These are phyloP conservation scores for Acanthurus tractus DNA, from an alignment of 2,797 vertebrate genomes.

Conservation along the genomic window DNA sequence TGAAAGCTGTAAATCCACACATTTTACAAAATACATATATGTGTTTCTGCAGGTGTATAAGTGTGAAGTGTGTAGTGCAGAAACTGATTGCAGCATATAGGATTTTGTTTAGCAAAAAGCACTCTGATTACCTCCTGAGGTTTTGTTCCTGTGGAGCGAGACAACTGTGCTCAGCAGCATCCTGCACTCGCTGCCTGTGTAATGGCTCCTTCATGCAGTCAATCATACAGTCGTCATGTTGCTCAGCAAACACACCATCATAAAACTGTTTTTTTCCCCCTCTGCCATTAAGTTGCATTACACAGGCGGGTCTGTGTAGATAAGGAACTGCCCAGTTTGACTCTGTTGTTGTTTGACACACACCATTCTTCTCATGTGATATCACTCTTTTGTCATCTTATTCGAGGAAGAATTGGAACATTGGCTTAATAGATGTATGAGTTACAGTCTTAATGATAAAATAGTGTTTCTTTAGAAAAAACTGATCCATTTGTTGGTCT, in stretches of 20 bases:
- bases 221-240: constrained; percentile 58
- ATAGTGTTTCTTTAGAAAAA: not conserved
- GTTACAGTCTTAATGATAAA: not conserved
- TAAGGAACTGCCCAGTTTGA: not conserved
- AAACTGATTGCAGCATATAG: constrained; percentile 65
- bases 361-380: not conserved
- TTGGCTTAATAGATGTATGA: not conserved
- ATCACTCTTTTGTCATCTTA: constrained; percentile 11
- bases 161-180: constrained; percentile 73
- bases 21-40: not conserved
- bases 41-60: not conserved
- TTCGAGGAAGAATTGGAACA: constrained; percentile 15
- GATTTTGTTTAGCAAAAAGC: constrained; percentile 75
- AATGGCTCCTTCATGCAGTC: constrained; percentile 74
- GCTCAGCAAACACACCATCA: constrained; percentile 46
- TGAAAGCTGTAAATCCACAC: not conserved
- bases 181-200: constrained; percentile 64
- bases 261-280: constrained; percentile 40
- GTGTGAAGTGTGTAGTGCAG: constrained; percentile 26
- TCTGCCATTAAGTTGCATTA: constrained; percentile 1
- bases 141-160: constrained; percentile 66
- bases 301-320: not conserved
- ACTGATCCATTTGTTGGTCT: not conserved
- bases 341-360: not conserved
- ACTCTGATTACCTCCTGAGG: constrained; percentile 77